Evolutionary conservation across 2,113 vertebrate species (phyloP).

Genomic region (Tyrannus savana): DNA sequence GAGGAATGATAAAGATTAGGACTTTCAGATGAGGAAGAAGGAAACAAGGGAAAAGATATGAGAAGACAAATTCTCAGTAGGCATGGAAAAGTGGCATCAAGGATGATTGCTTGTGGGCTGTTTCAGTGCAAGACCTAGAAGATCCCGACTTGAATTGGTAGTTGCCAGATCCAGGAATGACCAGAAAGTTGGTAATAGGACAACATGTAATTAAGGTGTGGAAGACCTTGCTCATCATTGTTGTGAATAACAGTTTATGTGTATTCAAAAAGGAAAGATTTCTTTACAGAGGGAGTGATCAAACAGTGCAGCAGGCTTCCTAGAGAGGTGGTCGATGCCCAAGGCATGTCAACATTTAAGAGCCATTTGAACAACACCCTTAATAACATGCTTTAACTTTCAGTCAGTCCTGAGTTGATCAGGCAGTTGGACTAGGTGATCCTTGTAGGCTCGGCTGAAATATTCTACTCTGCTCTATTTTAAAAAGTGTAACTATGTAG

Average conservation of each 20-base stretch:
- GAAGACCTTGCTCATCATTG: neutral
- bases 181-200: neutral
- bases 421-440: neutral
- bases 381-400: neutral
- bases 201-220: neutral
- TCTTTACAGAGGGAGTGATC: neutral
- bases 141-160: neutral
- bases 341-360: fast-evolving
- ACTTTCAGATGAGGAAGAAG: neutral
- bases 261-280: neutral
- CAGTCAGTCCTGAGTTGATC: neutral
- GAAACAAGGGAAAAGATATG: neutral
- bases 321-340: fast-evolving
- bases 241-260: neutral
- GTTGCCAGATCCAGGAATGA: neutral
- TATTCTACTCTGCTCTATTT: neutral
- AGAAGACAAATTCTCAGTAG: neutral
- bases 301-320: neutral
- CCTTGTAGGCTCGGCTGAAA: neutral
- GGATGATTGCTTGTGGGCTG: neutral
- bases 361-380: neutral
- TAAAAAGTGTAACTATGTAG: neutral
- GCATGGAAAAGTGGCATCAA: neutral
- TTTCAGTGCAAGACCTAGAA: neutral
- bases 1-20: neutral